These are phyloP conservation scores for Austrolebias charrua DNA, from an alignment of 2,797 vertebrate species.

Conservation along the genomic window DNA sequence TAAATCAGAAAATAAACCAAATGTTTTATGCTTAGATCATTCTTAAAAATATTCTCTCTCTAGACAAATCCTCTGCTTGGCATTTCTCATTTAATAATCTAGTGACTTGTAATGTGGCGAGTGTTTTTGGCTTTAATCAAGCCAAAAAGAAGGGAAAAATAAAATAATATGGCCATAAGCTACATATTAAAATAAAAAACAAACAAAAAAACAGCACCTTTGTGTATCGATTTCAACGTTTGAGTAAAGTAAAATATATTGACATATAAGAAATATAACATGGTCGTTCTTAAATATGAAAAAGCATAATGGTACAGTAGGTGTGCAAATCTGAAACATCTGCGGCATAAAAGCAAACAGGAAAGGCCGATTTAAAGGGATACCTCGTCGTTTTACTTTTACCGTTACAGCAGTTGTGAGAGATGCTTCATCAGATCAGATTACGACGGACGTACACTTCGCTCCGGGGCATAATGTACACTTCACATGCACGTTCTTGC, in stretches of 20 bases:
- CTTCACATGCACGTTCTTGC: too few species aligned
- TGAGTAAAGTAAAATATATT: constrained; percentile 14
- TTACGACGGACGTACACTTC: too few species aligned
- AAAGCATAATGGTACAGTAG: constrained; percentile 52
- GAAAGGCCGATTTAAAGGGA: constrained; percentile 52
- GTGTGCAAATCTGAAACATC: constrained; percentile 66
- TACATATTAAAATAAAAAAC: constrained; percentile 32
- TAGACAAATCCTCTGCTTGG: constrained; percentile 17
- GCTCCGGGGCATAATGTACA: too few species aligned
- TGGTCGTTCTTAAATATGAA: constrained; percentile 49
- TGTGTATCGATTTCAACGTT: constrained; percentile 39
- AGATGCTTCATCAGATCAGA: too few species aligned
- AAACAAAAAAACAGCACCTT: constrained; percentile 54
- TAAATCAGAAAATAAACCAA: constrained; percentile 14
- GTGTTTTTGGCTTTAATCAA: constrained; percentile 27
- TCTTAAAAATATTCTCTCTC: constrained; percentile 34
- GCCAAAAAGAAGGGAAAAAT: background rate
- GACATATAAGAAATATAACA: constrained; percentile 7
- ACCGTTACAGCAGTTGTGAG: too few species aligned
- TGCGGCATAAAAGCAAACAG: constrained; percentile 28
- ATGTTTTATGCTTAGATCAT: constrained; percentile 17
- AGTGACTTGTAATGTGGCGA: constrained; percentile 22
- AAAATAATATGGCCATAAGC: constrained; percentile 22
- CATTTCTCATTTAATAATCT: background rate
- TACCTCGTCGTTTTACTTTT: constrained; percentile 45